Conservation (phyloP, 2,888 invertebrate species). For the Scaptodrosophila latifasciaeformis region DNA sequence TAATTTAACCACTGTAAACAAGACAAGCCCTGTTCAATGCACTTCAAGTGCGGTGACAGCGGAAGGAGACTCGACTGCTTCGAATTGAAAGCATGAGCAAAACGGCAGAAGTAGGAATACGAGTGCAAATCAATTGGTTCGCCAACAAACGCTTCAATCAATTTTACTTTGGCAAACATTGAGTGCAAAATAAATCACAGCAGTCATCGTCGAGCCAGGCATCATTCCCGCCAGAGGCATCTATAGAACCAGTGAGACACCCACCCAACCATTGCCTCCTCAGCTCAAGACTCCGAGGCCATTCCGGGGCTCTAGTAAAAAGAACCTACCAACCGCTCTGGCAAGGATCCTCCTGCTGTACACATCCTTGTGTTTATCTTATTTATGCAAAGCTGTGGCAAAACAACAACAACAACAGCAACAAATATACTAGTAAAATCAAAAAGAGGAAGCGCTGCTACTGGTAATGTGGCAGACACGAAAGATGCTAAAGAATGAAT, state of each 20-base stretch:
- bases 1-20: constrained; percentile 66
- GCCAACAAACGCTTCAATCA: constrained; percentile 69
- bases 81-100: constrained; percentile 7
- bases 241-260: background rate
- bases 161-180: constrained; percentile 67
- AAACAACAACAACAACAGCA: constrained; percentile 36
- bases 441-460: constrained; percentile 21
- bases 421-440: constrained; percentile 16
- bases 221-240: background rate
- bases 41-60: constrained; percentile 28
- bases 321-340: no score
- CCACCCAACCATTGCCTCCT: constrained; percentile 1
- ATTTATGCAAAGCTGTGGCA: constrained; percentile 66
- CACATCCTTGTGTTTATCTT: constrained; percentile 62
- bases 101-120: constrained; percentile 1
- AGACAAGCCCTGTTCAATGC: constrained; percentile 23
- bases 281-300: no score
- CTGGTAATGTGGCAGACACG: constrained; percentile 20
- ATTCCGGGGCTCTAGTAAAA: no score
- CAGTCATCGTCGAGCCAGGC: constrained; percentile 28
- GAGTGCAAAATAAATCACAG: constrained; percentile 69
- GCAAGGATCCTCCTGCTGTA: constrained; percentile 7
- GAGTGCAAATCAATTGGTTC: constrained; percentile 57
- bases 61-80: constrained; percentile 21
- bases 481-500: constrained; percentile 60